Percentiles rank a stretch among this genome's conserved stretches.
Conservation (phyloP, 1,140 invertebrate species). For the Drosophila pruinosa region DNA sequence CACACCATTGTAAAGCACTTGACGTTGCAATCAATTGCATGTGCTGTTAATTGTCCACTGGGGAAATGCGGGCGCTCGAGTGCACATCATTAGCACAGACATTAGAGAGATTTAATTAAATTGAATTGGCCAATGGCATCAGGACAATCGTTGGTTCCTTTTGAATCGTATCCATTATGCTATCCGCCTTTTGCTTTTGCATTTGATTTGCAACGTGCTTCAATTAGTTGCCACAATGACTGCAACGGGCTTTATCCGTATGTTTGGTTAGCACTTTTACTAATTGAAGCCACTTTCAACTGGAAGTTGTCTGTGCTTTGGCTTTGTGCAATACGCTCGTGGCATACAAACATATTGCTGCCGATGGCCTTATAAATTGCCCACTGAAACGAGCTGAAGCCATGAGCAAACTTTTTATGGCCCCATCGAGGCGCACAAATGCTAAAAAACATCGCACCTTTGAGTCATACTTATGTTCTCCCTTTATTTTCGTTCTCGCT, state of each 20-base stretch:
- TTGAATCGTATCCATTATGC: constrained; percentile 22
- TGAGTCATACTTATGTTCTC: constrained; percentile 15
- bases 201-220: constrained; percentile 36
- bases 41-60: background rate
- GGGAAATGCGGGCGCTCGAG: constrained; percentile 20
- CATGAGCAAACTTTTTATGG: constrained; percentile 68
- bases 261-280: constrained; percentile 56
- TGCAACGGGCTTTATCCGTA: background rate
- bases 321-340: background rate
- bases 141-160: constrained; percentile 44
- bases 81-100: constrained; percentile 62
- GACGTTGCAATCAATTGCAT: constrained; percentile 1
- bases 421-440: constrained; percentile 37
- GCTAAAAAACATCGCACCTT: constrained; percentile 46
- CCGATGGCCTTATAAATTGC: constrained; percentile 68
- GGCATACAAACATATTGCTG: constrained; percentile 44
- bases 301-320: constrained; percentile 11
- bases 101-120: constrained; percentile 66
- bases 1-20: background rate
- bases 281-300: constrained; percentile 58
- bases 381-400: constrained; percentile 54
- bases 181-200: constrained; percentile 23
- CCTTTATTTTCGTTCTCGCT: background rate
- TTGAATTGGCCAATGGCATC: constrained; percentile 49
- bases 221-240: constrained; percentile 43